phyloP scores from a whole-genome alignment of 2,113 vertebrate genomes.

The Tetraodon nigroviridis region DNA sequence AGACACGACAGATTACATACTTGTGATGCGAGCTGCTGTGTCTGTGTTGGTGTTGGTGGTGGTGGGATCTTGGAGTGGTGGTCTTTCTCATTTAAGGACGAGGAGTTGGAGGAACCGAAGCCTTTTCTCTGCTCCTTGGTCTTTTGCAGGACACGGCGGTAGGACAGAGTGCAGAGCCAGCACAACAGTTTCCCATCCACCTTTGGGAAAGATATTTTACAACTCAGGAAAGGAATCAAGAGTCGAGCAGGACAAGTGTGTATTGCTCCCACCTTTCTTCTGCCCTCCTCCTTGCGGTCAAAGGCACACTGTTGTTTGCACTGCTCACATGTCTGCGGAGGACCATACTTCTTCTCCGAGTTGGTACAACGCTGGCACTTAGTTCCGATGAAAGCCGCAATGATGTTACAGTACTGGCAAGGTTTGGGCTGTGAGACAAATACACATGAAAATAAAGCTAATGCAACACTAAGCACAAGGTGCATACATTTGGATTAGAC shows the following conservation, averaged over 20 bases:
- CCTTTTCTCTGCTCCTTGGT: conserved; percentile 97
- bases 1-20: conserved; percentile 67
- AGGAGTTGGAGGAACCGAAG: conserved; percentile 89
- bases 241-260: background rate
- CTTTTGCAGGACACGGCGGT: conserved; percentile 96
- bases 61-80: conserved; percentile 89
- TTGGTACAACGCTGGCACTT: conserved; percentile 98
- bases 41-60: conserved; percentile 86
- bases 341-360: conserved; percentile 97
- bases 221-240: too few relatives aligned
- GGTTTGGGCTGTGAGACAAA: conserved; percentile 86
- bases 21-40: conserved; percentile 90
- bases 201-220: conserved; percentile 53
- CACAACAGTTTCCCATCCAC: conserved; percentile 97
- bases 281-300: conserved; percentile 96
- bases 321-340: conserved; percentile 94
- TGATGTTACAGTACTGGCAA: conserved; percentile 99
- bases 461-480: background rate
- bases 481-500: background rate
- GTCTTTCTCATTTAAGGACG: conserved; percentile 92
- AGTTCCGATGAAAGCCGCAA: conserved; percentile 96
- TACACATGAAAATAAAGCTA: background rate
- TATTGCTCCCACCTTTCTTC: conserved; percentile 84
- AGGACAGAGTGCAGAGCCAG: conserved; percentile 97
- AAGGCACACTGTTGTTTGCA: conserved; percentile 99